Evolutionary conservation across 2,888 invertebrate species (phyloP).

Genomic region (Limnephilus lunatus): DNA sequence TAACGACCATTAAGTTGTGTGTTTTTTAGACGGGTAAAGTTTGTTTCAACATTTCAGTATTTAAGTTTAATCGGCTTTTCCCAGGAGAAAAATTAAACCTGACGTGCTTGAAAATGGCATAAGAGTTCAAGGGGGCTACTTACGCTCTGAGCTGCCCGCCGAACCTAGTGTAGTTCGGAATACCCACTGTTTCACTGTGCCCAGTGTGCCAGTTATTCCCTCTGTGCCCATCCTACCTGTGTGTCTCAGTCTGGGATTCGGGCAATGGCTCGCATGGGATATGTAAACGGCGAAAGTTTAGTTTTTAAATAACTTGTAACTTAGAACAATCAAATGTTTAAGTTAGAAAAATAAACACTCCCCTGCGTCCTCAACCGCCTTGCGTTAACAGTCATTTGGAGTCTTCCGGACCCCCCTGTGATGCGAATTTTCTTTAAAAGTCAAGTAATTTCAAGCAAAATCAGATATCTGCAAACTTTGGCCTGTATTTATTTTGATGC

Average conservation of each 20-base stretch:
- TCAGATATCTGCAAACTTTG: not conserved
- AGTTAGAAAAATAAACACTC: constrained; percentile 28
- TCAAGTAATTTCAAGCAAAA: not conserved
- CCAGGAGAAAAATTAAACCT: constrained; percentile 34
- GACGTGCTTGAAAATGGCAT: constrained; percentile 19
- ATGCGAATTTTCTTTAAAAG: not conserved
- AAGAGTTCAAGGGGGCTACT: constrained; percentile 10
- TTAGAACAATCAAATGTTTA: constrained; percentile 34
- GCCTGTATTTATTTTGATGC: not conserved
- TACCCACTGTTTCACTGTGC: not conserved
- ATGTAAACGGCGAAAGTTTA: constrained; percentile 34
- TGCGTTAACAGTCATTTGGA: not conserved
- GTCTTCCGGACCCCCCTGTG: not conserved
- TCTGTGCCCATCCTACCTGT: not conserved
- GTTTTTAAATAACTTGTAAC: constrained; percentile 40
- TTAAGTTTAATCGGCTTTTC: constrained; percentile 41
- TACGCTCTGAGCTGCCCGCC: not conserved
- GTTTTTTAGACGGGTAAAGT: constrained; percentile 15
- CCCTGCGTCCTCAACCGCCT: not conserved
- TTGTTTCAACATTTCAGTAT: constrained; percentile 16
- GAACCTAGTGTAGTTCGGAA: not conserved
- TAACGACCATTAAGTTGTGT: not conserved
- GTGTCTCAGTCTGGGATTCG: not conserved
- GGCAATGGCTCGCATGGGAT: constrained; percentile 10
- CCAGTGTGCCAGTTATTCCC: not conserved